Evolutionary conservation across 2,113 vertebrate species (phyloP).

Genomic region (Harpagus bidentatus): DNA sequence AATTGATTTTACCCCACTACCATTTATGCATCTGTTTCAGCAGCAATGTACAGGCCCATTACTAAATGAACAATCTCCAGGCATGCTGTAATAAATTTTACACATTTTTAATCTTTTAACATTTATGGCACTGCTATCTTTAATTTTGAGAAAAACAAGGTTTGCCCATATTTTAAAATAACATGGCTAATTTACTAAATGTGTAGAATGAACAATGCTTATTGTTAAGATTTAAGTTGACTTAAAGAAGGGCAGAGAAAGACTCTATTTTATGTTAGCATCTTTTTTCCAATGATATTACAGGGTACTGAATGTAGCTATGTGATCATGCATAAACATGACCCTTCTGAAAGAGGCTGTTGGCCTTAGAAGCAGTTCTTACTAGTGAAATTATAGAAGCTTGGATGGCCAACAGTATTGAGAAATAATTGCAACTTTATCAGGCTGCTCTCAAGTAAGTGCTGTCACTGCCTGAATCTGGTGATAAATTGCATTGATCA

Average conservation of each 20-base stretch:
- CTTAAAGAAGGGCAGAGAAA: background rate
- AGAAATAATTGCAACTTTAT: conserved; percentile 49
- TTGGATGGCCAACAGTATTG: background rate
- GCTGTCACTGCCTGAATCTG: conserved; percentile 32
- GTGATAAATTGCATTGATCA: conserved; percentile 63
- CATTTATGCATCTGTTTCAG: background rate
- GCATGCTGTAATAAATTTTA: conserved; percentile 25
- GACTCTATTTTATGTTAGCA: background rate
- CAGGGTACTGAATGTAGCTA: background rate
- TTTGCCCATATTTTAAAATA: conserved; percentile 18
- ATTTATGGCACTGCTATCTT: background rate
- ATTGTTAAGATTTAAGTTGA: background rate
- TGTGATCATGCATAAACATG: background rate
- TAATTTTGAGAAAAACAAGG: background rate
- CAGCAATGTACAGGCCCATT: background rate
- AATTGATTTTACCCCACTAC: background rate
- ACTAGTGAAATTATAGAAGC: conserved; percentile 5
- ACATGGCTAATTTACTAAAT: background rate
- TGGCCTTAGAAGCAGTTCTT: background rate
- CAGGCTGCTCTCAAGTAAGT: conserved; percentile 34
- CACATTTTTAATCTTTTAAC: background rate
- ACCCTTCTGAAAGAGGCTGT: background rate
- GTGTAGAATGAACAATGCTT: background rate
- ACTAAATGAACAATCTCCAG: background rate
- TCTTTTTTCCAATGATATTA: background rate